Evolutionary conservation across 2,797 vertebrate genomes (phyloP).

Genomic region (Eurystomus glaucurus): DNA sequence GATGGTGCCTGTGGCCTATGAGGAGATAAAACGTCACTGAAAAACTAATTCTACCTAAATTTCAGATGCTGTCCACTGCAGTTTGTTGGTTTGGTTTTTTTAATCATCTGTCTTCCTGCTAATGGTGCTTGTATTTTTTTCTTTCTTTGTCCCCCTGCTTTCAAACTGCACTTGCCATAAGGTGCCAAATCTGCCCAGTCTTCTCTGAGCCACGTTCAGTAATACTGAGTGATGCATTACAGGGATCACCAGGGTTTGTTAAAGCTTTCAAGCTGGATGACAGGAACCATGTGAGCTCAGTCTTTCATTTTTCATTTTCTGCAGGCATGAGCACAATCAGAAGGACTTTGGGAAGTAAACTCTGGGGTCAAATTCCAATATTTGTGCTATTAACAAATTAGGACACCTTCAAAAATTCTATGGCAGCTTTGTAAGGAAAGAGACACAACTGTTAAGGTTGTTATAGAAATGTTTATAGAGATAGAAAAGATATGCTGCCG

Average conservation of each 20-base stretch:
- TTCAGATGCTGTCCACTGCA: not conserved
- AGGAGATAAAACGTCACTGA: not conserved
- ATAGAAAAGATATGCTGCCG: not conserved
- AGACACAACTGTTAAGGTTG: not conserved
- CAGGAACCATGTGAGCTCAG: not conserved
- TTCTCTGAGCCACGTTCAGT: not conserved
- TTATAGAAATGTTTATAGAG: slow-evolving; percentile 31
- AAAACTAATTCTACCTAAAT: not conserved
- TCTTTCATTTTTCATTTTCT: slow-evolving; percentile 33
- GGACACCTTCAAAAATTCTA: not conserved
- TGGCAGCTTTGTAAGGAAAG: not conserved
- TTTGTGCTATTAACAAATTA: not conserved
- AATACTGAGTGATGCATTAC: not conserved
- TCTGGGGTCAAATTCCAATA: not conserved
- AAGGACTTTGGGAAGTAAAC: not conserved
- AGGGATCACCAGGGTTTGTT: not conserved
- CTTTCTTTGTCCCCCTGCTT: fast-evolving
- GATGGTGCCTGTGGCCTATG: fast-evolving
- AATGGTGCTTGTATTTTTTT: not conserved
- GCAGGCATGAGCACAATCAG: not conserved
- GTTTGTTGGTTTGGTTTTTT: not conserved
- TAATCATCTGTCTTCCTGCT: not conserved
- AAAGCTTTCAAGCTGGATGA: not conserved
- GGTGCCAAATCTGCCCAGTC: not conserved
- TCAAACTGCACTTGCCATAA: not conserved